Percentiles rank a stretch among this genome's conserved stretches.
Evolutionary conservation across 2,113 vertebrate genomes (phyloP).

Genomic region (Sylvilagus bachmani): DNA sequence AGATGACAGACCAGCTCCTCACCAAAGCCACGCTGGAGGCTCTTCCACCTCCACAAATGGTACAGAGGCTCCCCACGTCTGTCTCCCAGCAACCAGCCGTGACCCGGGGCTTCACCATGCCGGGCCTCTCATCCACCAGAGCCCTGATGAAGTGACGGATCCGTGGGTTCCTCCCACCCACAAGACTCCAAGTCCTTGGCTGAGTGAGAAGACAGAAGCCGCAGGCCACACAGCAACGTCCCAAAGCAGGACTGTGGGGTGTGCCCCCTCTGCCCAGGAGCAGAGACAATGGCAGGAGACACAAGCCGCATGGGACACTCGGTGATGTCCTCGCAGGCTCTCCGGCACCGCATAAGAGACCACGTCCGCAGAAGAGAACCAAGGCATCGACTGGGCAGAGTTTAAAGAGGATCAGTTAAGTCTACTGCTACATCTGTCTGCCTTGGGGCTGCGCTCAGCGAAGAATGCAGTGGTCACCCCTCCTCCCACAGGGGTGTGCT

Average conservation of each 20-base stretch:
- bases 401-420: neutral
- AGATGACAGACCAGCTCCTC: neutral
- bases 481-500: too few species aligned
- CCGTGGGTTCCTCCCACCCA: neutral
- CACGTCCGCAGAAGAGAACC: neutral
- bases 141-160: neutral
- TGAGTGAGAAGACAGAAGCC: neutral
- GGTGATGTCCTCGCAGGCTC: rapidly evolving
- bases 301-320: neutral
- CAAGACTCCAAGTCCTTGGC: neutral
- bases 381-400: neutral
- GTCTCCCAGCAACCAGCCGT: neutral
- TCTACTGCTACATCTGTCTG: neutral
- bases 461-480: neutral
- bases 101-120: neutral
- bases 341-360: neutral
- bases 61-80: neutral
- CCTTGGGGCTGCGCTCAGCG: neutral
- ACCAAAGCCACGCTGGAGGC: neutral
- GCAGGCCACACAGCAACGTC: neutral
- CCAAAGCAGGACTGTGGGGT: neutral
- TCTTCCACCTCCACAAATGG: neutral
- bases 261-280: neutral
- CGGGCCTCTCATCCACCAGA: too few species aligned
- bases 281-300: neutral